A percentile compares a stretch with the other conserved stretches of the same genome.
Evolutionary conservation across 2,797 vertebrate genomes (phyloP).

Genomic region (Oryzias dopingdopingensis): DNA sequence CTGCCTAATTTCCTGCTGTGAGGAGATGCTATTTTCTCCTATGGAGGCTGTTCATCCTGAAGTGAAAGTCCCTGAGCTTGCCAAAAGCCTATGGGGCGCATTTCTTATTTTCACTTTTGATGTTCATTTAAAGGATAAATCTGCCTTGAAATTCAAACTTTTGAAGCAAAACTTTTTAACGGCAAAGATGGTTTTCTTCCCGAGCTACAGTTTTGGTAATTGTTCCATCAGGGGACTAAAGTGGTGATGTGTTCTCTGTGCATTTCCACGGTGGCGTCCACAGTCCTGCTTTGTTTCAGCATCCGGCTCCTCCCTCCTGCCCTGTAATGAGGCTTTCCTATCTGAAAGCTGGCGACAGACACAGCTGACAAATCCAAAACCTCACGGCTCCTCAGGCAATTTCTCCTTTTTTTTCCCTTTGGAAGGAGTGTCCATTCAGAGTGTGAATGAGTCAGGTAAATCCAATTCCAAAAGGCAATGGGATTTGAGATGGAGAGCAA

Average conservation of each 20-base stretch:
- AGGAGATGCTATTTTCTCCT: constrained; percentile 35
- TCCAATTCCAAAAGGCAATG: constrained; percentile 85
- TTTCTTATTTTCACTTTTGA: constrained; percentile 17
- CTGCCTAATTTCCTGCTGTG: constrained; percentile 44
- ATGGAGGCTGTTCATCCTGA: constrained; percentile 41
- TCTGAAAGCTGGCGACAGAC: constrained; percentile 77
- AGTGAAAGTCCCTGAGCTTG: constrained; percentile 31
- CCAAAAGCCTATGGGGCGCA: constrained; percentile 19
- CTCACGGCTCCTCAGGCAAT: constrained; percentile 74
- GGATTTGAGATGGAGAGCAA: constrained; percentile 81
- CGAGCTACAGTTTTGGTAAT: neutral
- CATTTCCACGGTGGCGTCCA: constrained; percentile 25
- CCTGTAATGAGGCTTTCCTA: constrained; percentile 75
- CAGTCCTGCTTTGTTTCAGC: constrained; percentile 18
- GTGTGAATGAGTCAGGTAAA: constrained; percentile 82
- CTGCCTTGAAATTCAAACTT: constrained; percentile 12
- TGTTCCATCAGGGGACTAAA: too few relatives aligned
- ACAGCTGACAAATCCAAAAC: constrained; percentile 67
- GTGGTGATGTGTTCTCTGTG: constrained; percentile 13
- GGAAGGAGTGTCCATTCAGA: constrained; percentile 76
- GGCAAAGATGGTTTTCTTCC: constrained; percentile 1
- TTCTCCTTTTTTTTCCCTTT: constrained; percentile 57
- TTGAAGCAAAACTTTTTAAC: constrained; percentile 15
- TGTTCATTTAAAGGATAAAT: constrained; percentile 25
- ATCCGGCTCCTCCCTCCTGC: constrained; percentile 23